phyloP scores from a whole-genome alignment of 1,140 invertebrate genomes.

The Leptinotarsa undecemlineata region DNA sequence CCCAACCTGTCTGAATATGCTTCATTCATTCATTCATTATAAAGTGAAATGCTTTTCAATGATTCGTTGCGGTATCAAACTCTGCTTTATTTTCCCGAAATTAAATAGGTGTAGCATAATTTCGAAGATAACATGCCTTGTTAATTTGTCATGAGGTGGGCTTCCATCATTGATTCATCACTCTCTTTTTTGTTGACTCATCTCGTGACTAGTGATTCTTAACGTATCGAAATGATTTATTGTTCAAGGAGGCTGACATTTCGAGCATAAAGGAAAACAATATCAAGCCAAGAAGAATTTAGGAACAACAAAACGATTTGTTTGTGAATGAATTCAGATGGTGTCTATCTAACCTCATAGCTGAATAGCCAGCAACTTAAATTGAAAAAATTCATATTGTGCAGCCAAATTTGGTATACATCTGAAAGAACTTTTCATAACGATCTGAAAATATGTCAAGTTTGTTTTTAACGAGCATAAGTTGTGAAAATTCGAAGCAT shows the following conservation, averaged over 20 bases:
- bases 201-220: background rate
- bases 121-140: conserved; percentile 5
- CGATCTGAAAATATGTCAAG: too few species aligned
- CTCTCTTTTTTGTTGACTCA: background rate
- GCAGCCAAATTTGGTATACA: background rate
- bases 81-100: conserved; percentile 2
- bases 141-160: conserved; percentile 5
- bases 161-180: conserved; percentile 5
- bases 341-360: background rate
- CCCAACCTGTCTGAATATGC: background rate
- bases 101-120: background rate
- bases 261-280: background rate
- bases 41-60: conserved; percentile 1
- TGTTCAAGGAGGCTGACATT: background rate
- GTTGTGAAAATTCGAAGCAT: too few species aligned
- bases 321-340: background rate
- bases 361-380: too few species aligned
- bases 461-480: too few species aligned
- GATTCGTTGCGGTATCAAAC: background rate
- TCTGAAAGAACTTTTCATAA: background rate
- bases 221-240: background rate
- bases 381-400: background rate
- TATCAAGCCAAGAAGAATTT: background rate
- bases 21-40: background rate
- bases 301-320: background rate